Base-by-base conservation (phyloP, 1,140 invertebrate genomes). In the Zaprionus tsacasi region DNA sequence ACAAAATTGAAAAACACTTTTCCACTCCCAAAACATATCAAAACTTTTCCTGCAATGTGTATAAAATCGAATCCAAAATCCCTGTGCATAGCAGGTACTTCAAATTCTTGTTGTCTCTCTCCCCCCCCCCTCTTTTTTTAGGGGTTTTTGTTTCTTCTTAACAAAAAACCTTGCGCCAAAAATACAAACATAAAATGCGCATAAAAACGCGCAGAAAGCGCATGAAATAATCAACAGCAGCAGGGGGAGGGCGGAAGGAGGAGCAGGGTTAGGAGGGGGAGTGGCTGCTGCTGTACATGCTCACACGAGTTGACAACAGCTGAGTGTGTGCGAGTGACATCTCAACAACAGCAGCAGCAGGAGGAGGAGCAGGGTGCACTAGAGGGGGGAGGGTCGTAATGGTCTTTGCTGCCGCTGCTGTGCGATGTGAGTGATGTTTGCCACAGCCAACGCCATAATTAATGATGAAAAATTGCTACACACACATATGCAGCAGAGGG, bases 141-240 rank as follows among this genome's bases (percentile, higher is more conserved):
- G 8, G 8, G 5, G 45, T 11, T 25, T 25, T 50, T 25, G 4
- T 25, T 25, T 50, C 21, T 50, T 50, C 13, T 40, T 25, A 11
- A 50, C 45, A 50, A 50, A 50, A 50, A 50, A 50, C 45, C 45
- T 50, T 50, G 45, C 21, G 69, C 43, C 69, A 83, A 78, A 83
- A 87, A 88, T 87, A 80, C 83, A 87, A 88, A 87, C 83, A 87
- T 89, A 87, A 87, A 87, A 87, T 87, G 81, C 85, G 83, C 83
- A 87, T 87, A 87, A 87, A 87, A 87, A 87, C 78, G 80, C 82
- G 80, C 66, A 70, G 70, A 86, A 83, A 87, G 83, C 85, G 83
- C 83, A 87, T 87, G 83, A 87, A 87, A 87, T 87, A 87, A 87
- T 87, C 83, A 87, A 87, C 83, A 89, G 83, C 79, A 87, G 82